Evolutionary conservation across 2,888 invertebrate species (phyloP).

Genomic region (Aporophyla nigra): DNA sequence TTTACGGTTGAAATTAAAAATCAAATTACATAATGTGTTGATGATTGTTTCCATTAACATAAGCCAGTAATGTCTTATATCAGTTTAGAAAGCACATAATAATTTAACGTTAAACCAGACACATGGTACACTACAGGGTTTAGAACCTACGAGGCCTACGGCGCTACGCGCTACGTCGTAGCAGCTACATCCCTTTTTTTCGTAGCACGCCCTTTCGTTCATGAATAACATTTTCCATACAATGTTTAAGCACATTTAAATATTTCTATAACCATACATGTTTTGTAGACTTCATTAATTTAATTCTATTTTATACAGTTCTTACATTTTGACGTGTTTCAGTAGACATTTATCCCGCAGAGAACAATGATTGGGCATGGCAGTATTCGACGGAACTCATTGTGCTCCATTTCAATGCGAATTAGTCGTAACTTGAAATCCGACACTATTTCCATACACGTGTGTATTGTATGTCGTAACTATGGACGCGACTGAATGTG

Average conservation of each 20-base stretch:
- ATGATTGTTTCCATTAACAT: background rate
- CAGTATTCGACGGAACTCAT: constrained; percentile 3
- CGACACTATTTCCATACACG: constrained; percentile 11
- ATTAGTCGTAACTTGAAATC: constrained; percentile 33
- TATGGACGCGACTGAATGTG: constrained; percentile 35
- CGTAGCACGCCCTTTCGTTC: constrained; percentile 23
- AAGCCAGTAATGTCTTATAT: background rate
- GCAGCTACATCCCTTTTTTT: constrained; percentile 23
- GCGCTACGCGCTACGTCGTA: constrained; percentile 43
- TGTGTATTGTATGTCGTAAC: background rate
- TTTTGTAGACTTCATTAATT: background rate
- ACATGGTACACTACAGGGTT: background rate
- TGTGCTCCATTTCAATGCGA: constrained; percentile 16
- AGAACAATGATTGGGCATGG: constrained; percentile 3
- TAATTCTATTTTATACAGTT: background rate
- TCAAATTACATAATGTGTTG: no score
- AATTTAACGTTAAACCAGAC: background rate
- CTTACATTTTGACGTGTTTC: background rate
- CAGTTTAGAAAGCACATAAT: background rate
- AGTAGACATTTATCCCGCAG: background rate
- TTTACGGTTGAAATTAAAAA: no score
- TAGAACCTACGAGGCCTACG: constrained; percentile 6
- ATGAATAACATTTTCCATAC: background rate
- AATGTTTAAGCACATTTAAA: background rate
- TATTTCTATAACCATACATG: background rate